Evolutionary conservation across 2,888 invertebrate species (phyloP).

Genomic region (Synanthedon formicaeformis): DNA sequence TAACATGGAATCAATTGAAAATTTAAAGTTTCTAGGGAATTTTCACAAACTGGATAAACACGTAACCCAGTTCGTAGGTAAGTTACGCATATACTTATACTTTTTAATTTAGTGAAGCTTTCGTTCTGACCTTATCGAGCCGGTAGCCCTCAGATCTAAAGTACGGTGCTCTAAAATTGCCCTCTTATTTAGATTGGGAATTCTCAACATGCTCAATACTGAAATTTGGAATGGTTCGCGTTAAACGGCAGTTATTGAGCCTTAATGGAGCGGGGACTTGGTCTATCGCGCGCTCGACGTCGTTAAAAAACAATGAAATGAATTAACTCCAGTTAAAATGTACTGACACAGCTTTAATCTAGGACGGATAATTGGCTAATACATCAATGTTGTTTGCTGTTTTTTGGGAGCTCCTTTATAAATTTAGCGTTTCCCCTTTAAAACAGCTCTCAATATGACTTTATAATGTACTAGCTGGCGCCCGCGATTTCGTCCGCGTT

Average conservation of each 20-base stretch:
- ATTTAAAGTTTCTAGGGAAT: too few species aligned
- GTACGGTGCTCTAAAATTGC: slow-evolving; percentile 40
- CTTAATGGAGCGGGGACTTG: slow-evolving; percentile 29
- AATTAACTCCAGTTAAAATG: neutral
- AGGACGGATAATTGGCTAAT: neutral
- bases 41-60: too few species aligned
- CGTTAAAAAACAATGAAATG: slow-evolving; percentile 40
- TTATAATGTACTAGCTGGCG: too few species aligned
- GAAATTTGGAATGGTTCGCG: slow-evolving; percentile 35
- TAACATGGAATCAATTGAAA: too few species aligned
- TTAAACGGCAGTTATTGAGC: slow-evolving; percentile 35
- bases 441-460: too few species aligned
- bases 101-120: slow-evolving; percentile 56
- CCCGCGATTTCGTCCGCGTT: too few species aligned
- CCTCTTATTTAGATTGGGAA: slow-evolving; percentile 39
- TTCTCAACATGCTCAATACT: slow-evolving; percentile 32
- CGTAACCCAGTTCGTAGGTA: too few species aligned
- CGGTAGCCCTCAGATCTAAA: slow-evolving; percentile 40
- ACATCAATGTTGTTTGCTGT: neutral
- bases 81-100: slow-evolving; percentile 12
- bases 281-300: slow-evolving; percentile 22
- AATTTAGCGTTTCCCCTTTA: too few species aligned
- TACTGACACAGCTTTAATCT: neutral
- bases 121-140: slow-evolving; percentile 43
- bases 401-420: too few species aligned